Conservation (phyloP, 2,113 vertebrate species). For the Stigmatopora argus region DNA sequence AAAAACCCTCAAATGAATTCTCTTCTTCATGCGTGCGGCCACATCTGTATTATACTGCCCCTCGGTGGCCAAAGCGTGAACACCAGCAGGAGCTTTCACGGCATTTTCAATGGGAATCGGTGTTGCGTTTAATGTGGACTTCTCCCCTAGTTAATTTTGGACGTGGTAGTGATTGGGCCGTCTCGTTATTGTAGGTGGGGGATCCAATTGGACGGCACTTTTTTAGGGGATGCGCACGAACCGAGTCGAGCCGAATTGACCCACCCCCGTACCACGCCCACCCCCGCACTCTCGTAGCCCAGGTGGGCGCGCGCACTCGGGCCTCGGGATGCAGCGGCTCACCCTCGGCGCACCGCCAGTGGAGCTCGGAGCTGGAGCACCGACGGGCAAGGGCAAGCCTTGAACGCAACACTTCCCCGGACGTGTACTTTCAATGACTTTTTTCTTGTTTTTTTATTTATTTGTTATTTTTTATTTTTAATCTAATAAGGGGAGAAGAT, state of each 20-base stretch:
- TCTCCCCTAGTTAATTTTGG: background rate
- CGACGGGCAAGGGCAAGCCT: conserved; percentile 43
- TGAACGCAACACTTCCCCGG: conserved; percentile 52
- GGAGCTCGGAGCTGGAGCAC: conserved; percentile 70
- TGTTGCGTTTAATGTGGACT: background rate
- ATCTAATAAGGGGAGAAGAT: conserved; percentile 30
- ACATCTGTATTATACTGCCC: too few species aligned
- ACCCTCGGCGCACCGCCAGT: conserved; percentile 68
- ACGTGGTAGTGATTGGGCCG: background rate
- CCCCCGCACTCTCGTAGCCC: conserved; percentile 43
- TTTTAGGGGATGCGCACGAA: conserved; percentile 62
- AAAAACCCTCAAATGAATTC: too few species aligned
- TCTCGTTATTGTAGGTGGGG: conserved; percentile 13
- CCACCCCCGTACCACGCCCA: conserved; percentile 51
- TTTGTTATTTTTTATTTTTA: conserved; percentile 7
- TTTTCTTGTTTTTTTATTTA: background rate
- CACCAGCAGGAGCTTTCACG: too few species aligned
- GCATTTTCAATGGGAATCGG: too few species aligned
- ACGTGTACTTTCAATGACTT: conserved; percentile 50
- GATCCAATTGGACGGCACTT: conserved; percentile 31
- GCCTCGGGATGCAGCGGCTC: conserved; percentile 79
- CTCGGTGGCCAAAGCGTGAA: too few species aligned
- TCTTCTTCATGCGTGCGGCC: too few species aligned
- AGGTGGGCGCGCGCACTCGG: conserved; percentile 67
- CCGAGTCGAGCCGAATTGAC: conserved; percentile 58